phyloP scores from a whole-genome alignment of 1,140 invertebrate species.

The Archegozetes longisetosus region DNA sequence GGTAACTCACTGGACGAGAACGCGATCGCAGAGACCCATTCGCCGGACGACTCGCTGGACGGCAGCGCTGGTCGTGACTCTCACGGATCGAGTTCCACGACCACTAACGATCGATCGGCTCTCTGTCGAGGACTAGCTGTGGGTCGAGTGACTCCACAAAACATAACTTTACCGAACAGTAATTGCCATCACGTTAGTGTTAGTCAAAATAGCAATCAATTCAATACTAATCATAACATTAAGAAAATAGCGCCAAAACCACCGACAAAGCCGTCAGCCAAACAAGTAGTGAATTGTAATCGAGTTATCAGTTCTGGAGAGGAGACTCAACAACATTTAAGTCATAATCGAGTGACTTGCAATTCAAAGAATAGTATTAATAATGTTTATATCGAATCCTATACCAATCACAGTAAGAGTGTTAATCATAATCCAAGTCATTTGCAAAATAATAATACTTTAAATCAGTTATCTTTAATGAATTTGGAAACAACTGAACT shows the following conservation, averaged over 20 bases:
- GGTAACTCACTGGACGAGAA: constrained; percentile 74
- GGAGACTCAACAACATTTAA: background rate
- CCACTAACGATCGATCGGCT: constrained; percentile 16
- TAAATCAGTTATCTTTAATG: constrained; percentile 15
- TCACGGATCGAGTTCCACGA: background rate
- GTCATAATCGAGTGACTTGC: background rate
- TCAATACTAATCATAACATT: background rate
- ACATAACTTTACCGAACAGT: constrained; percentile 1
- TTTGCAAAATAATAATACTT: constrained; percentile 13
- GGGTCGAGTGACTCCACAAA: constrained; percentile 5
- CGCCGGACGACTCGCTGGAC: constrained; percentile 2
- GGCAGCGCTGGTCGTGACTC: background rate
- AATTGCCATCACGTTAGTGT: background rate
- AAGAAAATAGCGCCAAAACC: constrained; percentile 8
- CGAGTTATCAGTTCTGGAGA: background rate
- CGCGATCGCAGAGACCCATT: constrained; percentile 39
- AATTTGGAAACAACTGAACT: constrained; percentile 21
- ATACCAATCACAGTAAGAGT: constrained; percentile 5
- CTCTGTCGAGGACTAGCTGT: constrained; percentile 12
- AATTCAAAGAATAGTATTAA: background rate
- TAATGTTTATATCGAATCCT: constrained; percentile 12
- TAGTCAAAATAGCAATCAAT: background rate
- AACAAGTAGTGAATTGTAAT: background rate
- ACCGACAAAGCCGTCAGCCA: constrained; percentile 4
- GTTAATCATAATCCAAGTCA: background rate